phyloP scores from a whole-genome alignment of 2,797 vertebrate genomes.

The Bufotes viridis region DNA sequence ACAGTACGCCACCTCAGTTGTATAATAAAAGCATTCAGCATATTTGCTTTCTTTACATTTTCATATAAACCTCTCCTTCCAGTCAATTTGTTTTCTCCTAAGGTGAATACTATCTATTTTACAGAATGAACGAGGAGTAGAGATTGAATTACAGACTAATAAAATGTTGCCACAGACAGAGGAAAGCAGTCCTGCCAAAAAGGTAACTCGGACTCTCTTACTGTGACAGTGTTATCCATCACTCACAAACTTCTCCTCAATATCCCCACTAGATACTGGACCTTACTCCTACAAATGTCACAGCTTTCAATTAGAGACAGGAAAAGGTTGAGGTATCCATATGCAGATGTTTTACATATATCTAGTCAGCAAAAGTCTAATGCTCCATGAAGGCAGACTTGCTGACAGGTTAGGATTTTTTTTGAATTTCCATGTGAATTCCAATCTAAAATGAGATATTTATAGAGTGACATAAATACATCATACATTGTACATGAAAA shows the following conservation, averaged over 20 bases:
- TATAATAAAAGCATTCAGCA: not conserved
- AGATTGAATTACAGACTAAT: constrained; percentile 75
- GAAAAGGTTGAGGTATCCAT: not conserved
- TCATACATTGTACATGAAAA: not conserved
- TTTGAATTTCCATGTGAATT: not conserved
- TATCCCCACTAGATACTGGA: not conserved
- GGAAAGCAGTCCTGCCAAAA: constrained; percentile 80
- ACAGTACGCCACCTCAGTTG: not conserved
- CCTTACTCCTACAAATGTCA: not conserved
- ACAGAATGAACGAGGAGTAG: constrained; percentile 81
- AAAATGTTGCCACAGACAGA: constrained; percentile 74
- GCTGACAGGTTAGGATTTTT: too few species aligned
- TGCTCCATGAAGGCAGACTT: not conserved
- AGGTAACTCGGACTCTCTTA: constrained; percentile 72
- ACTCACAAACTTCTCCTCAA: not conserved
- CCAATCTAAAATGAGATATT: not conserved
- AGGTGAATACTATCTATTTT: constrained; percentile 70
- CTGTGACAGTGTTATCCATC: not conserved
- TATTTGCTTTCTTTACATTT: not conserved
- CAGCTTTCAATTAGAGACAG: not conserved
- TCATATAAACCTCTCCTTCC: not conserved
- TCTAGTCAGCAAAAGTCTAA: not conserved
- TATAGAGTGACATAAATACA: not conserved
- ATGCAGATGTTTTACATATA: constrained; percentile 20
- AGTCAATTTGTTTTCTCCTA: constrained; percentile 59